Conservation (phyloP, 2,797 vertebrate species). For the Sebastes hubbsi region DNA sequence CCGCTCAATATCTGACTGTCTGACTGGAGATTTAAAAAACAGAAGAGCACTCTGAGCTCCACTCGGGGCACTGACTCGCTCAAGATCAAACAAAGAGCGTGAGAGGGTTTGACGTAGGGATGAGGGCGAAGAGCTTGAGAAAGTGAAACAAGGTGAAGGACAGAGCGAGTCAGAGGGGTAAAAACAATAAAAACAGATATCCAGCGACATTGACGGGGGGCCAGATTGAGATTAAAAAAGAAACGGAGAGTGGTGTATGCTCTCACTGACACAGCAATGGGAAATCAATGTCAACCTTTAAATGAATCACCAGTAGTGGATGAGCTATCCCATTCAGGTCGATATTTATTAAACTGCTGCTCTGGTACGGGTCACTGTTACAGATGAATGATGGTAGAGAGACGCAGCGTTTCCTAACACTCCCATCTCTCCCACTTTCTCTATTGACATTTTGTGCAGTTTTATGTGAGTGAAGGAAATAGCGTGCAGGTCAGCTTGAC, state of each 20-base stretch:
- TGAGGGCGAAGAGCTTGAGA: slow-evolving; percentile 4
- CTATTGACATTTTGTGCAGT: background rate
- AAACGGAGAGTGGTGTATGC: background rate
- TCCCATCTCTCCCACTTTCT: background rate
- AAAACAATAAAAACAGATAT: background rate
- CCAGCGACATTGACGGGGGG: background rate
- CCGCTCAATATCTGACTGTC: slow-evolving; percentile 36
- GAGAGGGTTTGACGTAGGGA: slow-evolving; percentile 19
- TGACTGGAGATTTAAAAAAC: slow-evolving; percentile 30
- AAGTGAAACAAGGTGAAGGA: slow-evolving; percentile 7
- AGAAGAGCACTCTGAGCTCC: slow-evolving; percentile 13
- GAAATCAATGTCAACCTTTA: slow-evolving; percentile 68
- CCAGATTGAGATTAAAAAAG: background rate
- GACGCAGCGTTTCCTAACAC: background rate
- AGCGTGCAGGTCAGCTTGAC: background rate
- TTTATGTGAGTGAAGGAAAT: slow-evolving; percentile 13
- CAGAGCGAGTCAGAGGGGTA: background rate
- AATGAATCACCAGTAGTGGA: slow-evolving; percentile 64
- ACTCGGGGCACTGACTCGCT: background rate
- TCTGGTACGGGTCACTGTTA: slow-evolving; percentile 28
- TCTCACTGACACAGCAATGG: slow-evolving; percentile 46
- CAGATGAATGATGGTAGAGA: slow-evolving; percentile 24
- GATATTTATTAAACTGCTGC: slow-evolving; percentile 54
- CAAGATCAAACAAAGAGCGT: slow-evolving; percentile 56
- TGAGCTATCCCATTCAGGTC: slow-evolving; percentile 57